Base-by-base conservation (phyloP, 1,140 invertebrate genomes). In the Meloidogyne floridensis region DNA sequence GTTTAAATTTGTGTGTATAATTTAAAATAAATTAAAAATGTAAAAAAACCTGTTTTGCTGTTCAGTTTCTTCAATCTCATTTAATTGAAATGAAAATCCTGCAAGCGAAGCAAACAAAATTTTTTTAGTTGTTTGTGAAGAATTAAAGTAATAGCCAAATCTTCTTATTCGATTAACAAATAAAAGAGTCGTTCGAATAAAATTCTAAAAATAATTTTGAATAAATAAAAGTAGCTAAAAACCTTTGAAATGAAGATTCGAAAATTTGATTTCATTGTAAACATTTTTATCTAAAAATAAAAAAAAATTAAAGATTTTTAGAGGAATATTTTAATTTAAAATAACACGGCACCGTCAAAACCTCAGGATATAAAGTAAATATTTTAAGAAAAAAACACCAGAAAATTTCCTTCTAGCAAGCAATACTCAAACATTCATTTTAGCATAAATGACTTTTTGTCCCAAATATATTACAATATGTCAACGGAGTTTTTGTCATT, bases 11-110 rank as follows among this genome's bases (percentile, higher is more conserved):
- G 32, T 32, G 32, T 32, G 32, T 32, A 32, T 32, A 6, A 47
- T 47, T 47, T 47, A 47, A 8, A 47, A 32, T 32, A 47, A 47
- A 47, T 47, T 47, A 47, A 47, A 54, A 56, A 7, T 11, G 6
- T 15, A 56, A 54, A 10, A 43, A 15, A 42, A 65, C 69, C 15
- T 77, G 18, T 69, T 77, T 18, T 54, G 56, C 7, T 77, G 69
- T 54, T 77, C 53, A 1, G 15, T 69, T 2, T 77, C 75, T 69
- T 65, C 56, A 77, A 69, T 77, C 15, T 13, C 43, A 77, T 77
- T n/a, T 43, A 69, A 65, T 54, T 74, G 72, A 74, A 74, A 74
- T 47, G 77, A 79, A 71, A 79, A 54, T 69, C 77, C 77, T 13
- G 65, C 77, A 47, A 79, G 72, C 5, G 77, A 79, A 71, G 77